Conservation (phyloP, 2,888 invertebrate genomes). For the Catocala fraxini region DNA sequence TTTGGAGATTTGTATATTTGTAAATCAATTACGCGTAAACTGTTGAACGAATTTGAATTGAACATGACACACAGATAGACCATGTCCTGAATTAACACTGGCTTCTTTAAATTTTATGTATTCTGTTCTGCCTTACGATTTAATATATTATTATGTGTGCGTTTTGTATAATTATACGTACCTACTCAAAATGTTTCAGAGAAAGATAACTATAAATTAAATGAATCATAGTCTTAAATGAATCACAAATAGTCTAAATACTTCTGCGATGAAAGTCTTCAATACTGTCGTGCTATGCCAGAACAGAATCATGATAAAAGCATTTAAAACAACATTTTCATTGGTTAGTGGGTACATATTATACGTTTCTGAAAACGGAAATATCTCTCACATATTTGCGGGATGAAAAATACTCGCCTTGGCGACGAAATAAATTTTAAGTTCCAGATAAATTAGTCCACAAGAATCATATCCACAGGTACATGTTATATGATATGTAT, state of each 20-base stretch:
- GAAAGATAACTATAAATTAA: neutral
- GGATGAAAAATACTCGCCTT: conserved; percentile 40
- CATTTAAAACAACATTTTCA: neutral
- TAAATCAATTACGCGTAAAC: no score
- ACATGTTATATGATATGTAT: no score
- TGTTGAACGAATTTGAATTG: no score
- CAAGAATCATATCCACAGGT: no score
- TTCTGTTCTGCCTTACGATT: no score
- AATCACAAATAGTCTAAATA: neutral
- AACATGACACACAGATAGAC: no score
- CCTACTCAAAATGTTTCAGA: neutral
- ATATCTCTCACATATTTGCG: conserved; percentile 26
- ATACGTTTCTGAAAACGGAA: conserved; percentile 7
- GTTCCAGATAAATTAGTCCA: no score
- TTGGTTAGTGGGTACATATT: no score
- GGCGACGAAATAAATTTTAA: conserved; percentile 21
- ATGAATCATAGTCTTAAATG: neutral
- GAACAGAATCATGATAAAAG: neutral
- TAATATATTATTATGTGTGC: no score
- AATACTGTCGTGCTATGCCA: neutral
- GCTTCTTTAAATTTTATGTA: no score
- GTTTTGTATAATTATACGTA: neutral
- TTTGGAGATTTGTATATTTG: no score
- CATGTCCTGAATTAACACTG: no score
- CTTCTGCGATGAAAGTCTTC: neutral